Evolutionary conservation across 2,888 invertebrate genomes (phyloP), one percentile per base, ranked within the genome.

Genomic region (Agrypnus murinus): DNA sequence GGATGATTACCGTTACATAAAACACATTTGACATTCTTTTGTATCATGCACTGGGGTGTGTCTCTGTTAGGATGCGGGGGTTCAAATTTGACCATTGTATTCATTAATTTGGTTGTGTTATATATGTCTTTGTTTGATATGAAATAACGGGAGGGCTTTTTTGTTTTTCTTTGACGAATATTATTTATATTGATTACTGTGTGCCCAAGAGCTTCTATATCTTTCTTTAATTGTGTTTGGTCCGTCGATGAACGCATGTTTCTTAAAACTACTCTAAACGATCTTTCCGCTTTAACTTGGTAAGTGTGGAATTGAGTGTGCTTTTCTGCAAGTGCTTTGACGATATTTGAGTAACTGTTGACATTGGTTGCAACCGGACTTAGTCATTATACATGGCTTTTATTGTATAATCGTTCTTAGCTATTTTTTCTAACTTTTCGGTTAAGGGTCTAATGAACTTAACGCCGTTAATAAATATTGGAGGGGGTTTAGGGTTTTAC

Each of bases 271-370:
- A 36, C 9, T 36, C 36, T 36, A 10, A 36, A 36, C 9, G 36
- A 36, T 36, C 36, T 36, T 36, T 36, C 7, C 36, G 9, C 36
- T 36, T 36, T 36, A 36, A 36, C 36, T 36, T 36, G 36, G 36
- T 36, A 36, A 7, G 36, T 36, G 36, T 36, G 36, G 9, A 36
- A 36, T 36, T 36, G 36, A 8, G 36, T 36, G 36, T 8, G 7
- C 36, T 36, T 36, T 36, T 36, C 36, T 36, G 9, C 7, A 8
- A 36, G 7, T 7, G 36, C 36, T 36, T 36, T 36, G 9, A 36
- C 7, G 36, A 10, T 36, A 36, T 36, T 36, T 36, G 36, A 10
- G 7, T 36, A 36, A 36, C 7, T 36, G 7, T 9, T 36, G 36
- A 36, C n/a, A 36, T 36, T 36, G 7, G 7, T 36, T 8, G n/a